Evolutionary conservation across 2,797 vertebrate species (phyloP).

Genomic region (Tachyglossus aculeatus): DNA sequence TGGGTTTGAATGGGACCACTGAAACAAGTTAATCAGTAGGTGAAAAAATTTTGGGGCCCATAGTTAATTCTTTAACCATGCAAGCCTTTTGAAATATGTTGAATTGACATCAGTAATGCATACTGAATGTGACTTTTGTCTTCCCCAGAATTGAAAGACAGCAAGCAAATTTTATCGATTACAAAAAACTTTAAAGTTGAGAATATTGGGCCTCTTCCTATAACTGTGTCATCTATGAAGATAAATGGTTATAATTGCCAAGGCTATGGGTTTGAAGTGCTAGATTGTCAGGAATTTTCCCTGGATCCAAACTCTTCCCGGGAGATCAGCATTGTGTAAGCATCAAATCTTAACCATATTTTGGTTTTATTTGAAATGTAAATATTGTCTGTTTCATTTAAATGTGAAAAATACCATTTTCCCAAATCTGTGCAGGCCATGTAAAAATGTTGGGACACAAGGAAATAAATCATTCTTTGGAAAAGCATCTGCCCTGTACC

Average conservation of each 20-base stretch:
- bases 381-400: background rate
- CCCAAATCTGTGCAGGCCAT: background rate
- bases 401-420: background rate
- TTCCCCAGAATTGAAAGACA: conserved; percentile 85
- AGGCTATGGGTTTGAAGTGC: conserved; percentile 95
- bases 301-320: conserved; percentile 89
- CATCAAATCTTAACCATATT: conserved; percentile 29
- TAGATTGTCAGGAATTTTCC: conserved; percentile 88
- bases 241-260: conserved; percentile 97
- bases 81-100: background rate
- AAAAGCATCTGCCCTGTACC: too few species aligned
- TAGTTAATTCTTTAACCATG: too few species aligned
- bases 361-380: conserved; percentile 24
- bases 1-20: too few species aligned
- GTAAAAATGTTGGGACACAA: background rate
- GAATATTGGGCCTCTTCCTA: conserved; percentile 91
- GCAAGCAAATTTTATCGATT: conserved; percentile 92
- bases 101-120: background rate
- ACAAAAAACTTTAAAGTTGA: conserved; percentile 97
- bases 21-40: too few species aligned
- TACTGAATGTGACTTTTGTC: conserved; percentile 11
- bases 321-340: conserved; percentile 96
- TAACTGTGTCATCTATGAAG: conserved; percentile 92
- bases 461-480: background rate
- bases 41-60: too few species aligned